Evolutionary conservation across 2,113 vertebrate genomes (phyloP), one percentile per base, ranked within the genome.

Genomic region (Prionailurus viverrinus): DNA sequence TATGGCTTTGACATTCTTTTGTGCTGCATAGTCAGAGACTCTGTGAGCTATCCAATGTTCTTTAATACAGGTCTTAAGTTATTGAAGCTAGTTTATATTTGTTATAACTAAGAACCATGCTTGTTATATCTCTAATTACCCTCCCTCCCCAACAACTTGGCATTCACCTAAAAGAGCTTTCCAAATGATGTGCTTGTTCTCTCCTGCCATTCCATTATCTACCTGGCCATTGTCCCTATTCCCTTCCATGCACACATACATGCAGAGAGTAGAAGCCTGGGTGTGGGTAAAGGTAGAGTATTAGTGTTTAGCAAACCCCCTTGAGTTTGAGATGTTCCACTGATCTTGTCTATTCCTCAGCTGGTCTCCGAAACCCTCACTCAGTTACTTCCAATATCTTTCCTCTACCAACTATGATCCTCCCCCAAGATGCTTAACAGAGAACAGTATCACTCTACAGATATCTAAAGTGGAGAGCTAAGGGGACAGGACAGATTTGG

Each of bases 401-500:
- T 51, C 78, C 25, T 94, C 33, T 3, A 36, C 3, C 11, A 69
- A 61, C 41, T 69, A 33, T 61, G 29, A 76, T 94, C 41, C 19
- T 92, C 27, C 21, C 83, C 36, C 11, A 86, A 76, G 7, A 74
- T 69, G 45, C 21, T 93, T 88, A 97, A 27, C 4, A 65, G 27
- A 79, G 36, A 94, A 7, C 5, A 58, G 61, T 33, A 31, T 71
- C 51, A 31, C 41, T 39, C 51, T 82, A 80, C 29, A 90, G 33
- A 93, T 84, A 27, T 93, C 63, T 92, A 65, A 55, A 80, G 33
- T 41, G 15, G 71, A 93, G 45, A 33, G 1, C 39, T 86, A 82
- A 95, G 12, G 48, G 69, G n/a, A 91, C 41, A 92, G 69, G n/a
- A 91, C 41, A 92, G 25, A 53, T 33, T 45, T 95, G 63, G 58